Conservation (phyloP, 2,888 invertebrate species). For the Drosophila meridionalis region DNA sequence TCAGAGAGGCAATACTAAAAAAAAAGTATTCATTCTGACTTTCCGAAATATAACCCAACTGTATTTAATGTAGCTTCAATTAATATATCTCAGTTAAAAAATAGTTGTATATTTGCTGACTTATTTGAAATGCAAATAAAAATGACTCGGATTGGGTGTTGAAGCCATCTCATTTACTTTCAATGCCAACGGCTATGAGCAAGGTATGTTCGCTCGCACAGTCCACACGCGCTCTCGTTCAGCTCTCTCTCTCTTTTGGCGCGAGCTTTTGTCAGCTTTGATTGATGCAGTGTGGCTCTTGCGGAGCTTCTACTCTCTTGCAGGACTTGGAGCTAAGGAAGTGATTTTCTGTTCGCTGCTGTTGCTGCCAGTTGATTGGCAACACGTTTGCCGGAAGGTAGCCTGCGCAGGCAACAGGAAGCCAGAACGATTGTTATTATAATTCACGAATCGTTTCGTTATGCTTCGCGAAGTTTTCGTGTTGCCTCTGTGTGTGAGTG, state of each 20-base stretch:
- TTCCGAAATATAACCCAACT: not conserved
- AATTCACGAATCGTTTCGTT: constrained; percentile 26
- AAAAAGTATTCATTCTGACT: not conserved
- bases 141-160: constrained; percentile 3
- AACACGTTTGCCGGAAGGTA: constrained; percentile 82
- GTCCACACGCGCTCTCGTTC: not conserved
- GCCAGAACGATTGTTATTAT: constrained; percentile 27
- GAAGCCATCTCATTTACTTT: constrained; percentile 34
- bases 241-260: constrained; percentile 15
- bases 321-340: constrained; percentile 53
- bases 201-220: not conserved
- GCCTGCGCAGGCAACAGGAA: constrained; percentile 59
- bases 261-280: constrained; percentile 58
- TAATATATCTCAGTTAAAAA: not conserved
- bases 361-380: constrained; percentile 79
- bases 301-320: constrained; percentile 47
- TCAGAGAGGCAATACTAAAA: not conserved
- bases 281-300: constrained; percentile 56
- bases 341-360: constrained; percentile 62
- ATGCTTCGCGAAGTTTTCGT: constrained; percentile 51
- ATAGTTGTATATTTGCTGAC: not conserved
- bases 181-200: constrained; percentile 30
- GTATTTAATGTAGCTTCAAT: not conserved
- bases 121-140: constrained; percentile 13
- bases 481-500: constrained; percentile 26